Conservation (phyloP, 53 echinoderm and acorn worm genomes). For the Luidia sarsii region DNA sequence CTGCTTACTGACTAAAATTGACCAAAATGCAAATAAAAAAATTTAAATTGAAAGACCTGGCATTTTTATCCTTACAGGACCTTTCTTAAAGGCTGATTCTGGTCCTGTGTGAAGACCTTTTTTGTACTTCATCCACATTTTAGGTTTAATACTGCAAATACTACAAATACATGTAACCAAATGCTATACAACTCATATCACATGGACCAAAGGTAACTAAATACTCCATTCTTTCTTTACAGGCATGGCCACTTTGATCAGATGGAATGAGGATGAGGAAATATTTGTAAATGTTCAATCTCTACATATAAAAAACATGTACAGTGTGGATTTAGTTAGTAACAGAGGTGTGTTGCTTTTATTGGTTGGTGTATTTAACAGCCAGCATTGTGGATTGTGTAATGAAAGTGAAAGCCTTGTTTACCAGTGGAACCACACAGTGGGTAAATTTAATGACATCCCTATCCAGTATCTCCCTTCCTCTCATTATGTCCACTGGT, state of each 20-base stretch:
- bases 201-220: no score
- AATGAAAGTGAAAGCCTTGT: not conserved
- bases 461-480: constrained; percentile 6
- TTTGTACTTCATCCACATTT: no score
- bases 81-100: no score
- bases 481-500: not conserved
- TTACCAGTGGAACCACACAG: not conserved
- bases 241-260: not conserved
- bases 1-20: no score
- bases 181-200: no score
- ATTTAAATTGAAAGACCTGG: no score
- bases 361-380: constrained; percentile 1
- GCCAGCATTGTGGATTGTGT: not conserved
- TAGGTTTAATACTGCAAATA: no score
- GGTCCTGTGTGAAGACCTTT: no score
- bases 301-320: not conserved
- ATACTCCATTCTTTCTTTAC: not conserved
- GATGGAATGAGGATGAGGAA: not conserved
- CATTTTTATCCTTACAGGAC: no score
- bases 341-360: not conserved
- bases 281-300: not conserved
- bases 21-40: no score
- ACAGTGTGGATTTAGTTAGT: not conserved
- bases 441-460: not conserved
- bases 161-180: no score